Evolutionary conservation across 2,888 invertebrate species (phyloP), one percentile per base, ranked within the genome.

Genomic region (Zaprionus obscuricornis): DNA sequence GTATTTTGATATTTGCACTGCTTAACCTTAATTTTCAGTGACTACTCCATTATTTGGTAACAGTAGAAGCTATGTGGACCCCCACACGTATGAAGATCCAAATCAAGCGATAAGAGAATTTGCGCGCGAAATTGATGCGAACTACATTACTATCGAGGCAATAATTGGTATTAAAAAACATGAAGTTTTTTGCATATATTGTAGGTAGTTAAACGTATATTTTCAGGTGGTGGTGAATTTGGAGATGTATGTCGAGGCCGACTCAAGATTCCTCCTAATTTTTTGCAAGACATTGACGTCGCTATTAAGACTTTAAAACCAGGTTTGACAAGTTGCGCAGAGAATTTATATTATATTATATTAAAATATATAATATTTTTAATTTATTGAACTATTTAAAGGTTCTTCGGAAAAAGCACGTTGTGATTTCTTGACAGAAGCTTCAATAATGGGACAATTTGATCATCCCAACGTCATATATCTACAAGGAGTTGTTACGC

Each of bases 391-490:
- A 7, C n/a, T n/a, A n/a, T n/a, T n/a, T n/a, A n/a, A 34, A 90
- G 89, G 96, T 11, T 95, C 95, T 16, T 95, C 97, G 46, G 98
- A 98, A 87, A 97, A 99, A 90, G 98, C 98, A 7, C 93, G 98
- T 57, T 95, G 98, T 88, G 99, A 99, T 91, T 99, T 99, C 90
- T 93, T 99, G 50, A 98, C 98, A 1, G 99, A 99, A 91, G 99
- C 99, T 11, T 98, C 97, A 40, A 99, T 99, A 86, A 99, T 99
- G 99, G 99, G 99, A 14, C 99, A 99, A 90, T 99, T 99, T 91
- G 98, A 98, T 90, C 98, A 99, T 90, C 98, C 98, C 1, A 99
- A 99, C 92, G 99, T 99, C 49, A 99, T 99, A 90, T 98, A 98
- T 91, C 93, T 99, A 42, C 98, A 98, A 91, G 98, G 98, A 27